These are phyloP conservation scores for Crocuta crocuta DNA, from an alignment of 2,113 vertebrate species.

Conservation along the genomic window DNA sequence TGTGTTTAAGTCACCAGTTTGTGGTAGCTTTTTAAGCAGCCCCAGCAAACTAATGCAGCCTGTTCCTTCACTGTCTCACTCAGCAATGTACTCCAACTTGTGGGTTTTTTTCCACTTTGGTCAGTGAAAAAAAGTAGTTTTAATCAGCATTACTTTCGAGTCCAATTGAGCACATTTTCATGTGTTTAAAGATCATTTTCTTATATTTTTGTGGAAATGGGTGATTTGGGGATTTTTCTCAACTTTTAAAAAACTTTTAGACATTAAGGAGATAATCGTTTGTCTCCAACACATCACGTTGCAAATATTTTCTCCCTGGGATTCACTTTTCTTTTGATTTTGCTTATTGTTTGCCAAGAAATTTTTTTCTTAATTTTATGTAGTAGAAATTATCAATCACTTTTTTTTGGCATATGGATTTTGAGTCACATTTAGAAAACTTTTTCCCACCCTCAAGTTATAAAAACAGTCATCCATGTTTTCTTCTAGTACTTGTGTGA, in stretches of 20 bases:
- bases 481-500: neutral
- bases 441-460: neutral
- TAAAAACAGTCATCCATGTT: neutral
- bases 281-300: neutral
- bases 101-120: neutral
- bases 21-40: neutral
- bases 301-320: slow-evolving; percentile 9
- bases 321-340: neutral
- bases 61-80: neutral
- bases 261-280: neutral
- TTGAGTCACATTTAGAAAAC: neutral
- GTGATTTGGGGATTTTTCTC: neutral
- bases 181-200: neutral
- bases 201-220: neutral
- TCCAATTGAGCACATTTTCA: neutral
- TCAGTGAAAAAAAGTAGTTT: neutral
- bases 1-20: neutral
- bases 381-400: neutral
- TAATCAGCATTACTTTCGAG: neutral
- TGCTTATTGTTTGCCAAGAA: neutral
- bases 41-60: neutral
- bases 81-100: neutral
- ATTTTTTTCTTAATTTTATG: neutral
- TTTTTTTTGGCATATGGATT: neutral
- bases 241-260: neutral